Percentiles rank a stretch among this genome's conserved stretches.
These are phyloP conservation scores for Ariopsis seemanni DNA, from an alignment of 2,113 vertebrate species.

Conservation along the genomic window DNA sequence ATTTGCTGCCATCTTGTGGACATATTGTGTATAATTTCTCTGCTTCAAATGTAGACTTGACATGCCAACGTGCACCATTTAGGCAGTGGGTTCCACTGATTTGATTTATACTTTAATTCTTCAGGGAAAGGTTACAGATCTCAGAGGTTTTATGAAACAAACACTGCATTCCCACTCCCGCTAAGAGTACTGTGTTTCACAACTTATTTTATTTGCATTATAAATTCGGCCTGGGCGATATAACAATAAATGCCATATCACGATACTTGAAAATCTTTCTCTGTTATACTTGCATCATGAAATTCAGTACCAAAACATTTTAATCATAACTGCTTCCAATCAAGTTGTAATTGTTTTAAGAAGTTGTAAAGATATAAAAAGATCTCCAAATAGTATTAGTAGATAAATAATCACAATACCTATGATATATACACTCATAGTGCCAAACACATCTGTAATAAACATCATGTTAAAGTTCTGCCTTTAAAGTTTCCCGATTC, in stretches of 20 bases:
- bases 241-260: background rate
- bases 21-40: background rate
- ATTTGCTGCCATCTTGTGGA: constrained; percentile 63
- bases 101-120: background rate
- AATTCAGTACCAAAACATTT: background rate
- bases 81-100: background rate
- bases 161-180: background rate
- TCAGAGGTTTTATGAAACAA: background rate
- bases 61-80: background rate
- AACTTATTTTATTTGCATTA: too few species aligned
- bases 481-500: background rate
- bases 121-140: background rate
- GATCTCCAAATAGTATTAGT: background rate
- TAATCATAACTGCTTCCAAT: too few species aligned
- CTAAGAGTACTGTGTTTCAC: background rate
- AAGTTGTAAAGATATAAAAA: background rate
- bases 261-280: background rate
- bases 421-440: background rate
- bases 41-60: background rate
- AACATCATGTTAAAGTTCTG: background rate
- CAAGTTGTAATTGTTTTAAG: background rate
- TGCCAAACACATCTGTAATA: background rate
- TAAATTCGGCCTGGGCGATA: background rate
- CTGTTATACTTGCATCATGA: background rate
- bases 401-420: background rate